These are phyloP conservation scores for Tangara arthus DNA, from an alignment of 2,797 vertebrate species.

Conservation along the genomic window DNA sequence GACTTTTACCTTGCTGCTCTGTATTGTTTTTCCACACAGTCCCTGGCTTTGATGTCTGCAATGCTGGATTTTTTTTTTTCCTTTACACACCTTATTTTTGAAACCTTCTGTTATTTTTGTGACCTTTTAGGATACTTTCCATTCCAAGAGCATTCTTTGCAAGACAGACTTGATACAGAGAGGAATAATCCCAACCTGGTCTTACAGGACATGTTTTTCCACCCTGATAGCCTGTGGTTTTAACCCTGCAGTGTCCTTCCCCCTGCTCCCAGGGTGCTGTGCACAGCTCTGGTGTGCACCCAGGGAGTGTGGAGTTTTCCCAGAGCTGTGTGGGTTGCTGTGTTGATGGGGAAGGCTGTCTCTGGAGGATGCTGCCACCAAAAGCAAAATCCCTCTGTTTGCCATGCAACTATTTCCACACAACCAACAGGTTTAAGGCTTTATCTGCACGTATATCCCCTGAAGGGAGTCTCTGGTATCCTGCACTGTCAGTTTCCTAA, in stretches of 20 bases:
- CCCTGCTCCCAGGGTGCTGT: background rate
- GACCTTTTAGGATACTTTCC: background rate
- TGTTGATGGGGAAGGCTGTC: background rate
- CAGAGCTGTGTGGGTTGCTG: background rate
- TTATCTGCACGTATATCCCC: accelerated
- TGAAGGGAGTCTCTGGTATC: background rate
- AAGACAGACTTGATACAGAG: background rate
- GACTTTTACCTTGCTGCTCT: background rate
- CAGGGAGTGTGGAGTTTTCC: background rate
- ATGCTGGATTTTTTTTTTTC: background rate
- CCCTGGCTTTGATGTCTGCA: background rate
- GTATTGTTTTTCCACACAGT: background rate
- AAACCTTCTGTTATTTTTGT: background rate
- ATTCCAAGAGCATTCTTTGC: background rate
- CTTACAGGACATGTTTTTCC: background rate
- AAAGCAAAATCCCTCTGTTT: background rate
- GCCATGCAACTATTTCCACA: background rate
- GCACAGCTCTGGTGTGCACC: background rate
- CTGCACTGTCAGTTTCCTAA: background rate
- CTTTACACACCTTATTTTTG: background rate
- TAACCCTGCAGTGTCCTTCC: background rate
- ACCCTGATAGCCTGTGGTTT: background rate
- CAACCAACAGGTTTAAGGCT: background rate
- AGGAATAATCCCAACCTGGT: background rate
- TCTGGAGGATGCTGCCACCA: background rate